phyloP scores from a whole-genome alignment of 1,140 invertebrate genomes.

The Plectus sambesii region DNA sequence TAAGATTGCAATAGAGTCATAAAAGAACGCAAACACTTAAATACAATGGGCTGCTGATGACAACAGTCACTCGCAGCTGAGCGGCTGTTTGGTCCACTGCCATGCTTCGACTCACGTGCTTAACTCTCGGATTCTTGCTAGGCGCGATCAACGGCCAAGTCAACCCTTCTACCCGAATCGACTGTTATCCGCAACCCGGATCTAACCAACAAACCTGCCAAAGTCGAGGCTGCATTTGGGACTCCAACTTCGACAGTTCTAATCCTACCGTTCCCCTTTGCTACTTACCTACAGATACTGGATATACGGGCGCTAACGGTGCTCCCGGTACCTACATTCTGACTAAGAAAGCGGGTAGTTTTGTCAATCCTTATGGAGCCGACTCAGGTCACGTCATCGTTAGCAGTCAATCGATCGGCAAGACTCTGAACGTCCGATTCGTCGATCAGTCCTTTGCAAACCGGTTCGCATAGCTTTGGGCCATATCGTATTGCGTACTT shows the following conservation, averaged over 20 bases:
- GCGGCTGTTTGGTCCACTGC: too few relatives aligned
- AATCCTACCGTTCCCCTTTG: constrained; percentile 29
- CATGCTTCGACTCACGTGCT: too few relatives aligned
- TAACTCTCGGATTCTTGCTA: too few relatives aligned
- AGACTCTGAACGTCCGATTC: constrained; percentile 25
- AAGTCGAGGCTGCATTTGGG: constrained; percentile 20
- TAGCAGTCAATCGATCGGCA: constrained; percentile 18
- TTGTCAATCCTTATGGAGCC: constrained; percentile 23
- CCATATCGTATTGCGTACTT: background rate
- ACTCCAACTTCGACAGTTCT: constrained; percentile 13
- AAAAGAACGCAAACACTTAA: too few relatives aligned
- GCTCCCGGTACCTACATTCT: constrained; percentile 13
- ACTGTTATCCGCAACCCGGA: constrained; percentile 19
- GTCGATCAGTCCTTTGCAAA: constrained; percentile 23
- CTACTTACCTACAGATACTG: constrained; percentile 27
- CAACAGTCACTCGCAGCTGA: too few relatives aligned
- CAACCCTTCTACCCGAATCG: too few relatives aligned
- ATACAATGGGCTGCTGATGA: too few relatives aligned
- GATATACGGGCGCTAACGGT: constrained; percentile 15
- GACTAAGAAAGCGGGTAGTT: constrained; percentile 15
- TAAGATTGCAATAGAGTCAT: too few relatives aligned
- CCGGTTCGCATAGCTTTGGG: constrained; percentile 2
- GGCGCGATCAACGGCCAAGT: too few relatives aligned
- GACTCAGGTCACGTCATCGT: constrained; percentile 23
- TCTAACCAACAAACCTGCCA: constrained; percentile 22